Evolutionary conservation across 2,797 vertebrate species (phyloP).

Genomic region (Acipenser ruthenus): DNA sequence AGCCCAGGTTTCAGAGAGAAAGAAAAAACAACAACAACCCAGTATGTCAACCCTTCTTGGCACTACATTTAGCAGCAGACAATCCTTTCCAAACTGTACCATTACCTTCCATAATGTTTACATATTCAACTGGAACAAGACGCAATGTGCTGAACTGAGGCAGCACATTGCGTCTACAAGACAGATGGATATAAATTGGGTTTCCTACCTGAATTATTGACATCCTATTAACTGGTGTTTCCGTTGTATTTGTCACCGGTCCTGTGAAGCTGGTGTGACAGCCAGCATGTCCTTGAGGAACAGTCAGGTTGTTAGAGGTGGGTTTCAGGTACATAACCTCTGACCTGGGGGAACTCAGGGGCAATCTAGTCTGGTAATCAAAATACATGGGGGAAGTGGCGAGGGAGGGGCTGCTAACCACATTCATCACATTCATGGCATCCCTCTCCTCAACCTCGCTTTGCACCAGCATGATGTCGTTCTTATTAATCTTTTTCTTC

Average conservation of each 20-base stretch:
- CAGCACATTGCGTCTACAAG: too few relatives aligned
- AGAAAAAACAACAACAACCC: too few relatives aligned
- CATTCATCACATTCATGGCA: slow-evolving; percentile 99
- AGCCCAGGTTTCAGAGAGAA: too few relatives aligned
- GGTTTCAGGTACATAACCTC: slow-evolving; percentile 99
- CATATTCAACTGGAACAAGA: not conserved
- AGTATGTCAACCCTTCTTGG: not conserved
- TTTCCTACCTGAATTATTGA: slow-evolving; percentile 99
- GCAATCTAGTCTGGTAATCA: slow-evolving; percentile 98
- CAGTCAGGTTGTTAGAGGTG: slow-evolving; percentile 94
- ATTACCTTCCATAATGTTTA: not conserved
- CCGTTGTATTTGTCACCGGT: slow-evolving; percentile 89
- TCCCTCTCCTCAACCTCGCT: slow-evolving; percentile 97
- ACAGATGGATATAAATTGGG: slow-evolving; percentile 37
- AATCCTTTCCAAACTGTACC: not conserved
- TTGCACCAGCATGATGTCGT: slow-evolving; percentile 99
- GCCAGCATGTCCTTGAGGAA: slow-evolving; percentile 93
- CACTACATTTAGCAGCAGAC: not conserved
- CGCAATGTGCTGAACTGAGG: slow-evolving; percentile 24
- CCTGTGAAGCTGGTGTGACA: slow-evolving; percentile 98
- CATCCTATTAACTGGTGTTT: slow-evolving; percentile 96
- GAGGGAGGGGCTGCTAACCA: slow-evolving; percentile 98
- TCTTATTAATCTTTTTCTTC: slow-evolving; percentile 99
- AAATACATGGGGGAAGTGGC: slow-evolving; percentile 99
- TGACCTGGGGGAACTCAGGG: slow-evolving; percentile 96